A percentile compares a stretch with the other conserved stretches of the same genome.
Evolutionary conservation across 2,888 invertebrate species (phyloP).

Genomic region (Eupithecia exiguata): DNA sequence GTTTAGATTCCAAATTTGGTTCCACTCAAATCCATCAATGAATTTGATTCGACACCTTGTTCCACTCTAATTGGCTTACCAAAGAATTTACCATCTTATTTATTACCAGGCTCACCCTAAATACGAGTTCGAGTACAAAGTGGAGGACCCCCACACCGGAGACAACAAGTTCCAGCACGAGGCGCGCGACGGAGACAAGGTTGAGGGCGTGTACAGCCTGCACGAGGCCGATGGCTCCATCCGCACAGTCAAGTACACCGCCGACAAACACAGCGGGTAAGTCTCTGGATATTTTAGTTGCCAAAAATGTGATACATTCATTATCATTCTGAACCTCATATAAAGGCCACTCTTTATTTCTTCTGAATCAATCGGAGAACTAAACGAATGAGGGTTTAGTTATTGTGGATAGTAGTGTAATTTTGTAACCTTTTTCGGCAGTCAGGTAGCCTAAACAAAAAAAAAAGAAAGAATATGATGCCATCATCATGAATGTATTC

Average conservation of each 20-base stretch:
- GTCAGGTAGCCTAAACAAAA: too few species aligned
- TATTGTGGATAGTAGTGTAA: too few species aligned
- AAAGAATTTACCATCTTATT: background rate
- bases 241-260: constrained; percentile 81
- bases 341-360: too few species aligned
- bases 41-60: too few species aligned
- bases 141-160: constrained; percentile 81
- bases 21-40: too few species aligned
- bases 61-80: background rate
- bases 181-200: constrained; percentile 79
- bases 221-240: constrained; percentile 83
- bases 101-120: constrained; percentile 72
- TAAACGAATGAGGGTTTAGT: too few species aligned
- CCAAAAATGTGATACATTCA: background rate
- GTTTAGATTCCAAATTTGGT: too few species aligned
- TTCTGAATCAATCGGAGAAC: too few species aligned
- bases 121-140: constrained; percentile 81
- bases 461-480: too few species aligned
- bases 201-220: constrained; percentile 84
- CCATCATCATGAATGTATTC: too few species aligned
- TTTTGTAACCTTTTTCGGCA: too few species aligned
- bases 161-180: constrained; percentile 83
- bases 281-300: constrained; percentile 24
- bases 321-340: too few species aligned
- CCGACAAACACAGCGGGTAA: constrained; percentile 80